A percentile compares a stretch with the other conserved stretches of the same genome.
phyloP scores from a whole-genome alignment of 2,113 vertebrate genomes.

The Bos taurus region ARS-UCD2.0 NC_037348.1:42907501-42908000 shows the following conservation, averaged over 20 bases:
- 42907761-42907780: not conserved
- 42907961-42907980: constrained; percentile 20
- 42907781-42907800: not conserved
- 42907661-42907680: not conserved
- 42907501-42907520: not conserved
- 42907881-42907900: constrained; percentile 11
- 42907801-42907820: not conserved
- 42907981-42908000: constrained; percentile 18
- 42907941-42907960: not conserved
- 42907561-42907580: not conserved
- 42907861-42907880: constrained; percentile 2
- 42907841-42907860: not conserved
- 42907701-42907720: not conserved
- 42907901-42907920: not conserved
- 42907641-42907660: not conserved
- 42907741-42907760: not conserved
- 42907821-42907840: not conserved
- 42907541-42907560: not conserved
- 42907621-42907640: not conserved
- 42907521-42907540: not conserved
- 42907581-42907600: not conserved
- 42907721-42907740: not conserved
- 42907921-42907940: not conserved
- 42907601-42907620: not conserved
- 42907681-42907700: not conserved